Percentiles rank a stretch among this genome's conserved stretches.
Conservation (phyloP, 1,140 invertebrate species). For the Drosophila eugracilis region DNA sequence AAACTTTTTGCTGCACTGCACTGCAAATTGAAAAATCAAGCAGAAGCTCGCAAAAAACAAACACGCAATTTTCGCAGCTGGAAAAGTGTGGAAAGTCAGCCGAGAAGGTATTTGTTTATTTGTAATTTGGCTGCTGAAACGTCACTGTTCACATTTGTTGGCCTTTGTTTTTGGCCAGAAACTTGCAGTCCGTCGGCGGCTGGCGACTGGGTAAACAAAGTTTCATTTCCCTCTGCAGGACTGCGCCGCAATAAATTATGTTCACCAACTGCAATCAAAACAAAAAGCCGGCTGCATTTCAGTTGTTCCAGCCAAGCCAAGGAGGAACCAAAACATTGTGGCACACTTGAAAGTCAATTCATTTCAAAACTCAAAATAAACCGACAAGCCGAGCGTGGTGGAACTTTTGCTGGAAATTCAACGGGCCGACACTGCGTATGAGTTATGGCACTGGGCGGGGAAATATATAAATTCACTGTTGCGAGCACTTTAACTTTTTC, state of each 20-base stretch:
- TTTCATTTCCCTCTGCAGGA: conserved; percentile 36
- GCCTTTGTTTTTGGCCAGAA: conserved; percentile 25
- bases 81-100: background rate
- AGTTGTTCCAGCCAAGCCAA: conserved; percentile 14
- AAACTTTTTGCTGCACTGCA: conserved; percentile 24
- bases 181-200: too few relatives aligned
- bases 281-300: conserved; percentile 57
- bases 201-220: too few relatives aligned
- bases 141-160: conserved; percentile 46
- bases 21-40: conserved; percentile 62
- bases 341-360: conserved; percentile 76
- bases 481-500: conserved; percentile 67
- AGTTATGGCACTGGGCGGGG: conserved; percentile 43
- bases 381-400: conserved; percentile 9
- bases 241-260: conserved; percentile 71
- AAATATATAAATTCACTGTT: conserved; percentile 32
- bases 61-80: conserved; percentile 55
- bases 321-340: conserved; percentile 54
- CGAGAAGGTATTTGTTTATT: conserved; percentile 54
- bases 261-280: conserved; percentile 76
- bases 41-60: conserved; percentile 35
- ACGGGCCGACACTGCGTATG: conserved; percentile 61
- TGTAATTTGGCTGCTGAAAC: conserved; percentile 53
- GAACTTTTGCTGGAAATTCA: conserved; percentile 20
- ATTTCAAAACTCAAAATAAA: conserved; percentile 57